These are phyloP conservation scores for Cranoglanis bouderius DNA, from an alignment of 2,113 vertebrate species.

Conservation along the genomic window DNA sequence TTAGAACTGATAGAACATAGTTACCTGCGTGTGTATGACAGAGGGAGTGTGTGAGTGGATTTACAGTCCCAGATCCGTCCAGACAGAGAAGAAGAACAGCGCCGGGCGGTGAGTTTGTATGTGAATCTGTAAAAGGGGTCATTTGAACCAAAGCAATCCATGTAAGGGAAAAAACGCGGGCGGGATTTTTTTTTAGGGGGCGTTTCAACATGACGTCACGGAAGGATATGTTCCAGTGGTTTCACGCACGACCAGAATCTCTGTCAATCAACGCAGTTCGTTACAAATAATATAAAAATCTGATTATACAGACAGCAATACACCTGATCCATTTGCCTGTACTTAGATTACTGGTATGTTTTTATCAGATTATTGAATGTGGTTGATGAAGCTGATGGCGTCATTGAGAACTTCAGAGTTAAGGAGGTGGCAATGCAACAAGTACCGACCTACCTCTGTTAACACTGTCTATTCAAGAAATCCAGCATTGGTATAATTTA, in stretches of 20 bases:
- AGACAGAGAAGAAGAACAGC: not conserved
- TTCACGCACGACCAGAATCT: not conserved
- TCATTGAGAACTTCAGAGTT: not conserved
- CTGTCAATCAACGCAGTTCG: not conserved
- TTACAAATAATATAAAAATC: not conserved
- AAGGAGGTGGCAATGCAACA: not conserved
- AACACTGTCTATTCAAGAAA: not conserved
- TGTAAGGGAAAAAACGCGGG: slow-evolving; percentile 2
- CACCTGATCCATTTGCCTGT: not conserved
- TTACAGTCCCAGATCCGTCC: not conserved
- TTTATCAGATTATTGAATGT: not conserved
- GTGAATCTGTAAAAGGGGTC: no score
- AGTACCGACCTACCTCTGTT: not conserved
- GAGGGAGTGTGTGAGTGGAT: not conserved
- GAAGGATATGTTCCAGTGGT: not conserved
- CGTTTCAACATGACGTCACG: not conserved
- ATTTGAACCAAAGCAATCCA: not conserved
- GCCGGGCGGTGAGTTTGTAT: not conserved
- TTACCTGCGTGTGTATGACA: not conserved
- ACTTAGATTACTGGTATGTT: not conserved
- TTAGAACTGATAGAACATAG: no score
- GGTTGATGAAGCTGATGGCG: not conserved
- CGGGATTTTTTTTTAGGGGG: not conserved
- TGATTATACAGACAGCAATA: not conserved
- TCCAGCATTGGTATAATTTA: not conserved